Conservation (phyloP, 2,888 invertebrate species). For the Brenthis ino region DNA sequence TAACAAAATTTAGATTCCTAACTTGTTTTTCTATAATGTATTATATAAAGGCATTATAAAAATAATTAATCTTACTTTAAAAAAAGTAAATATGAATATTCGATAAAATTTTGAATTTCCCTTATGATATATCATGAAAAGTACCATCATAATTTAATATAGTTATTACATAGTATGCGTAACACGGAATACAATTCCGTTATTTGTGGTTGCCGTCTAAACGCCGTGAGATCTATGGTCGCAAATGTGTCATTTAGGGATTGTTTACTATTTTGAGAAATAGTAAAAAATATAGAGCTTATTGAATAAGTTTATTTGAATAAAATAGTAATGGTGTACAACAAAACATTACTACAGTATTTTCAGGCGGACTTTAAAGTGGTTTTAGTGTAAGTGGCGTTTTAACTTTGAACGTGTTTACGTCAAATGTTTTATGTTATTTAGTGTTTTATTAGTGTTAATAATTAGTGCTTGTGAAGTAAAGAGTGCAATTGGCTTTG, state of each 20-base stretch:
- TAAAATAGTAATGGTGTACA: conserved; percentile 20
- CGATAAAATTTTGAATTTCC: not conserved
- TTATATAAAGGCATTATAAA: no score
- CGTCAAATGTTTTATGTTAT: conserved; percentile 64
- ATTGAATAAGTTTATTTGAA: conserved; percentile 14
- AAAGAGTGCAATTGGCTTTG: conserved; percentile 48
- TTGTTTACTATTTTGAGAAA: conserved; percentile 78
- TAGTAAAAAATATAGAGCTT: conserved; percentile 46
- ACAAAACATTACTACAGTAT: conserved; percentile 20
- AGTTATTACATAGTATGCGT: conserved; percentile 45
- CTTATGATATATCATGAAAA: not conserved
- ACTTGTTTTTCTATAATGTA: no score
- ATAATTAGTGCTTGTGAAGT: conserved; percentile 50
- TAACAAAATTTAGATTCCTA: no score
- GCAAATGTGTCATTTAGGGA: conserved; percentile 73
- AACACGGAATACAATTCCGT: conserved; percentile 57
- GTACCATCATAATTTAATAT: not conserved
- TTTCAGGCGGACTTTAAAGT: conserved; percentile 35
- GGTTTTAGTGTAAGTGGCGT: conserved; percentile 42
- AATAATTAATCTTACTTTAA: no score
- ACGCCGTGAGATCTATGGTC: conserved; percentile 78
- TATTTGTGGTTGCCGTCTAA: conserved; percentile 73
- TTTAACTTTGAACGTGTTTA: conserved; percentile 66
- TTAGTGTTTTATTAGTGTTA: conserved; percentile 54
- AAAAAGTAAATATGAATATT: no score